Conservation (phyloP, 2,888 invertebrate species). For the Seira sanloemensis region DNA sequence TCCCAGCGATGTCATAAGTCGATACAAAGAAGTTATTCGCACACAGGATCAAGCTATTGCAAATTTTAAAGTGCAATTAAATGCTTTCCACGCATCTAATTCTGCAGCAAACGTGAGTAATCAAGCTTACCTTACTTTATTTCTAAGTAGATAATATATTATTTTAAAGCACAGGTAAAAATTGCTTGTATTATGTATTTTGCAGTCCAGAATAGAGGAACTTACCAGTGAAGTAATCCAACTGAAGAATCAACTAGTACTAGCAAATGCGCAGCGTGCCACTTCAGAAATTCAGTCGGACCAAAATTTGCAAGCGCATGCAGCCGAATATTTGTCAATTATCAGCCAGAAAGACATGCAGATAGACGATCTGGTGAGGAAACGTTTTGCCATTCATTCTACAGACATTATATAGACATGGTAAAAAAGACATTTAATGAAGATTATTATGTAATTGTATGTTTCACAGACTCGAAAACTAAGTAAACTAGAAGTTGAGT, state of each 20-base stretch:
- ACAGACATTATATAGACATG: too few relatives aligned
- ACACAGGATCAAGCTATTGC: slow-evolving; percentile 71
- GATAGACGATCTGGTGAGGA: slow-evolving; percentile 78
- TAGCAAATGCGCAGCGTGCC: slow-evolving; percentile 71
- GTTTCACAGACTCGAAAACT: slow-evolving; percentile 64
- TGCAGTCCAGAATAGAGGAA: slow-evolving; percentile 69
- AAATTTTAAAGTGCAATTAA: slow-evolving; percentile 67
- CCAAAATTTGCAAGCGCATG: slow-evolving; percentile 51
- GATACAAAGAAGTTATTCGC: slow-evolving; percentile 72
- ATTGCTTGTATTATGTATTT: not conserved
- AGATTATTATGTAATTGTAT: slow-evolving; percentile 16
- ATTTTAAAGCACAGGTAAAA: too few relatives aligned
- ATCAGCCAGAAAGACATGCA: slow-evolving; percentile 87
- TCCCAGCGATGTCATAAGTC: slow-evolving; percentile 72
- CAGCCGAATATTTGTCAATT: slow-evolving; percentile 64
- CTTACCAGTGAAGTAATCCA: slow-evolving; percentile 67
- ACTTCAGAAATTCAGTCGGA: slow-evolving; percentile 52
- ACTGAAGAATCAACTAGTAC: slow-evolving; percentile 72
- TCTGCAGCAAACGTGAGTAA: slow-evolving; percentile 64
- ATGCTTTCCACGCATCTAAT: slow-evolving; percentile 57
- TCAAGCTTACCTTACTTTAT: too few relatives aligned
- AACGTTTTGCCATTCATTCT: too few relatives aligned
- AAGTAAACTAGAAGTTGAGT: slow-evolving; percentile 36
- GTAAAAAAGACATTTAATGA: too few relatives aligned
- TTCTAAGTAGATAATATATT: too few relatives aligned